Evolutionary conservation across 2,888 invertebrate genomes (phyloP), one percentile per base, ranked within the genome.

Genomic region (Drosophila longiperda): DNA sequence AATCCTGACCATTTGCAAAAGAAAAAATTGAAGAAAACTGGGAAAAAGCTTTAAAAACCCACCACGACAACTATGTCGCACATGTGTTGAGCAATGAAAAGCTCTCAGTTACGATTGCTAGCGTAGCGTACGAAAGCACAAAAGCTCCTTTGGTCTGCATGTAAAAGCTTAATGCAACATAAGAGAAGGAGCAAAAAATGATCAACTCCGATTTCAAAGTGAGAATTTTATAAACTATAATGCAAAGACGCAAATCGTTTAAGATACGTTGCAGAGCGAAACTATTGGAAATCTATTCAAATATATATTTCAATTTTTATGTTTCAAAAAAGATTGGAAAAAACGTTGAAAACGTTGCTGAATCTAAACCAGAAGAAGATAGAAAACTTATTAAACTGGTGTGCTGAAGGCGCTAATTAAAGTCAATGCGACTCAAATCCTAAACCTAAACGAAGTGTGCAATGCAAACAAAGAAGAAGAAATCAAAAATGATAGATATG

Each of bases 1-100:
- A 23, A 38, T 53, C 42, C 67, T 58, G 26, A 68, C 68, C 52
- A 69, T 48, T 59, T 79, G 75, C 68, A 62, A 12, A 50, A 57
- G 26, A 45, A 32, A 23, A 50, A n/a, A 34, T 54, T 34, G 54
- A 66, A 15, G 45, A 45, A 23, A 23, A 23, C 23, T 23, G 23
- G 4, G 20, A 8, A 23, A 45, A 45, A 45, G 45, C 45, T 45
- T 23, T 23, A 23, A 23, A 12, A 12, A 45, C 23, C 45, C 20
- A 20, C 20, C 20, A 12, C 3, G 20, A 42, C 3, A 12, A 42
- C 12, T 12, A 12, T 12, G 1, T 29, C 29, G 42, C 42, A 20
- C 20, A 8, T 49, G 53, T 34, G n/a, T 33, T 29, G 50, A 32
- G 32, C 50, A n/a, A 50, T 50, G 50, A 20, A 33, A 20, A 52